These are phyloP conservation scores for Cosmorhoe ocellata DNA, from an alignment of 2,888 invertebrate genomes.

Conservation along the genomic window DNA sequence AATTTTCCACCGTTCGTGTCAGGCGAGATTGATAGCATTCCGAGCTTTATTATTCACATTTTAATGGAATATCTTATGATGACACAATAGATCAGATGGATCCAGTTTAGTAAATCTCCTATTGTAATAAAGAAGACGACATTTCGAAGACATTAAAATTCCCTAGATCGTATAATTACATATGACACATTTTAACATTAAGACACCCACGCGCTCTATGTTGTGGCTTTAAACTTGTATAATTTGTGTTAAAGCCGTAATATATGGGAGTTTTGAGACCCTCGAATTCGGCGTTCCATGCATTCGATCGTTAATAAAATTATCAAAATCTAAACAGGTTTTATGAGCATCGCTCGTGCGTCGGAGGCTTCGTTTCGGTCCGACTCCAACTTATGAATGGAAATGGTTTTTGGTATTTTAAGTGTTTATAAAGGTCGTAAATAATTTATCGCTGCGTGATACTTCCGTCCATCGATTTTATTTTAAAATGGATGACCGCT, in stretches of 20 bases:
- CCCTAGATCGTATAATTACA: slow-evolving; percentile 79
- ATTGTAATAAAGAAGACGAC: slow-evolving; percentile 79
- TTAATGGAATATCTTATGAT: slow-evolving; percentile 63
- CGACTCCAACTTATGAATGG: slow-evolving; percentile 73
- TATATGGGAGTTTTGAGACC: slow-evolving; percentile 77
- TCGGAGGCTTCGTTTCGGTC: slow-evolving; percentile 63
- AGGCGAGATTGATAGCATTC: slow-evolving; percentile 37
- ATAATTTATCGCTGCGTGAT: slow-evolving; percentile 79
- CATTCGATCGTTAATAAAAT: slow-evolving; percentile 81
- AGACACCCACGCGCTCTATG: slow-evolving; percentile 77
- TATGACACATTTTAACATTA: slow-evolving; percentile 81
- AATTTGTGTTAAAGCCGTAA: slow-evolving; percentile 82
- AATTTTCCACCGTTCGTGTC: slow-evolving; percentile 37
- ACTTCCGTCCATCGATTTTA: slow-evolving; percentile 76
- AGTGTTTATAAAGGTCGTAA: slow-evolving; percentile 79
- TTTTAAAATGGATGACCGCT: slow-evolving; percentile 65
- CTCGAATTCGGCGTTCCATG: slow-evolving; percentile 70
- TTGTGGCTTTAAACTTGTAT: slow-evolving; percentile 80
- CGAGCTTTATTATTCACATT: slow-evolving; percentile 50
- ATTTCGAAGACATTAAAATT: slow-evolving; percentile 79
- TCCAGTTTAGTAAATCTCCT: slow-evolving; percentile 69
- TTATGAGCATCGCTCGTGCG: slow-evolving; percentile 74
- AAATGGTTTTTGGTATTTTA: slow-evolving; percentile 80
- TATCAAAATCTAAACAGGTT: slow-evolving; percentile 82
- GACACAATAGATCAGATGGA: slow-evolving; percentile 60